Evolutionary conservation across 2,113 vertebrate species (phyloP), one percentile per base, ranked within the genome.

Genomic region (Tragelaphus imberbis): DNA sequence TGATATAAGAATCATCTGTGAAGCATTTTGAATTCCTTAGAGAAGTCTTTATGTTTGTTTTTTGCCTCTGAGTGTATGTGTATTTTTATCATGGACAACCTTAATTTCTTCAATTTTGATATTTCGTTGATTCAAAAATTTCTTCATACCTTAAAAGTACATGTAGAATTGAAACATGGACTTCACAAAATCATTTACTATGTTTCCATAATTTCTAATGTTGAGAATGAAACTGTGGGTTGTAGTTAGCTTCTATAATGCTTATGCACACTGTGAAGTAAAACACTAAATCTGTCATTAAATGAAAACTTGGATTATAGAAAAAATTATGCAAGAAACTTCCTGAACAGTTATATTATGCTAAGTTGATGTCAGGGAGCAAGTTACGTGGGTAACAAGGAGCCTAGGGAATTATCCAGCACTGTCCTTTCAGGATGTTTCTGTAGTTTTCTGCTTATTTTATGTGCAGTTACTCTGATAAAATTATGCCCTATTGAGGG

Each of bases 21-120:
- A 96, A 93, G 47, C 58, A 94, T 91, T 90, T 90, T 97, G 28
- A 97, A 95, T 84, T 97, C 71, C 63, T 95, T 77, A 93, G 80
- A 94, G 84, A 94, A 93, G 8, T 55, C 55, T 89, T 91, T 65
- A 86, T 68, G 79, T 84, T 81, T 81, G 36, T 84, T 80, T 84
- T 84, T 44, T 80, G 3, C 59, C 71, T 92, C 28, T 96, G 25
- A 59, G 17, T 94, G 23, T 51, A 17, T 55, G 16, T 85, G 27
- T 90, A 40, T 84, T 92, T 94, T 97, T 80, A 65, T 85, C 55
- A 94, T 14, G 59, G 28, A 68, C 11, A 92, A 28, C 5, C 16
- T 95, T 90, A 79, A 91, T 88, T 88, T 96, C 36, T 95, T 94
- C 28, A 89, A 91, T 81, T 89, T 63, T 93, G 63, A 81, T 90